Base-by-base conservation (phyloP, 2,888 invertebrate species). In the Megaustenia siamemsis region DNA sequence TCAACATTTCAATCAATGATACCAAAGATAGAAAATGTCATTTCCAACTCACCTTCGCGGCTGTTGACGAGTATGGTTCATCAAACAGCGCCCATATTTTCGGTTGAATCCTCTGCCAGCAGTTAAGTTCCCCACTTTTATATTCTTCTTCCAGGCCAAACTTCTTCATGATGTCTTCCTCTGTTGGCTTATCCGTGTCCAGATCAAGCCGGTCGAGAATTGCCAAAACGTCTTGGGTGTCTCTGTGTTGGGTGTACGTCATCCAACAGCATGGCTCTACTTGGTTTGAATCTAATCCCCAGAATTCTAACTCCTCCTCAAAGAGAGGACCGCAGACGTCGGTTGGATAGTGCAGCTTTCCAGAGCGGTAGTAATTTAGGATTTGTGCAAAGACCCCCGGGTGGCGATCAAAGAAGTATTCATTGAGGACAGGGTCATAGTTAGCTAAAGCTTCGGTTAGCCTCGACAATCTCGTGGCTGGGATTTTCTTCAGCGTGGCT, bases 251-350 rank as follows among this genome's bases (percentile, higher is more conserved):
- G 4, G 95, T 96, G 92, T 99, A 99, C 15, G 99, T 99, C 99
- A 99, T 99, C 99, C 99, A 99, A 95, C 99, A 99, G 95, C 99
- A 99, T 8, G 99, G 99, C 94, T 99, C 99, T 92, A 99, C 99
- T 92, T 99, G 99, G 95, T 99, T 99, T 60, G 99, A 97, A 94
- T 99, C 99, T 90, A 99, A 96, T 24, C 99, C 99, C 99, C 99
- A 99, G 94, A 98, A 99, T 95, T 99, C 99, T 90, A 99, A 96
- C 94, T 99, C 99, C 94, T 99, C 99, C 94, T 99, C 99, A 94
- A 99, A 99, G 88, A 99, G 95, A 82, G 99, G 99, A 73, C 99
- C 99, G 94, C 99, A 99, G 1, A 99, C 99, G 94, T 99, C 98
- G 81, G 99, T 99, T 32, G 99, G 99, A 95, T 99, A 99, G 95